Evolutionary conservation across 2,797 vertebrate genomes (phyloP).

Genomic region (Gadopsis bispinosus): DNA sequence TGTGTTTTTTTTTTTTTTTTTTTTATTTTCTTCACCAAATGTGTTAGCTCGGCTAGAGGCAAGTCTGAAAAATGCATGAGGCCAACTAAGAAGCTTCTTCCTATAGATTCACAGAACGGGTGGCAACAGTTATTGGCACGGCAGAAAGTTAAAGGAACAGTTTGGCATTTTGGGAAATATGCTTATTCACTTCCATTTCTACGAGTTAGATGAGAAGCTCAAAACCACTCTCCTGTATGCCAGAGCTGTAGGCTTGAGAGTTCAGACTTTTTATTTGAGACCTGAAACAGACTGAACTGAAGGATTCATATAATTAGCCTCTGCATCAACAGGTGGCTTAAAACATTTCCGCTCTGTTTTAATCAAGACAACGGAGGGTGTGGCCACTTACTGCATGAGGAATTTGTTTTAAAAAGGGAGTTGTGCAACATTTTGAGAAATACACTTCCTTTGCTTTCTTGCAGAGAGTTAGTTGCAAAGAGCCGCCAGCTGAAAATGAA

Average conservation of each 20-base stretch:
- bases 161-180: not conserved
- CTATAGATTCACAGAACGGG: conserved; percentile 41
- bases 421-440: too few relatives aligned
- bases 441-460: too few relatives aligned
- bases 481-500: too few relatives aligned
- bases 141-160: not conserved
- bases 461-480: too few relatives aligned
- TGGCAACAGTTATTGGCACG: not conserved
- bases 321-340: too few relatives aligned
- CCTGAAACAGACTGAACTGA: too few relatives aligned
- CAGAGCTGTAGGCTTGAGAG: not conserved
- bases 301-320: too few relatives aligned
- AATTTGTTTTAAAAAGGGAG: too few relatives aligned
- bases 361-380: too few relatives aligned
- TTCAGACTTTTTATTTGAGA: too few relatives aligned
- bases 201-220: not conserved
- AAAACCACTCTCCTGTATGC: not conserved
- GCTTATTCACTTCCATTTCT: not conserved
- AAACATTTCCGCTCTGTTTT: too few relatives aligned
- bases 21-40: conserved; percentile 32
- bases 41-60: conserved; percentile 57
- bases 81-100: conserved; percentile 30
- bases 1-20: not conserved
- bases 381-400: too few relatives aligned
- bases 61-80: conserved; percentile 65